A percentile compares a stretch with the other conserved stretches of the same genome.
Evolutionary conservation across 1,140 invertebrate species (phyloP).

Genomic region (Rhyzopertha dominica): DNA sequence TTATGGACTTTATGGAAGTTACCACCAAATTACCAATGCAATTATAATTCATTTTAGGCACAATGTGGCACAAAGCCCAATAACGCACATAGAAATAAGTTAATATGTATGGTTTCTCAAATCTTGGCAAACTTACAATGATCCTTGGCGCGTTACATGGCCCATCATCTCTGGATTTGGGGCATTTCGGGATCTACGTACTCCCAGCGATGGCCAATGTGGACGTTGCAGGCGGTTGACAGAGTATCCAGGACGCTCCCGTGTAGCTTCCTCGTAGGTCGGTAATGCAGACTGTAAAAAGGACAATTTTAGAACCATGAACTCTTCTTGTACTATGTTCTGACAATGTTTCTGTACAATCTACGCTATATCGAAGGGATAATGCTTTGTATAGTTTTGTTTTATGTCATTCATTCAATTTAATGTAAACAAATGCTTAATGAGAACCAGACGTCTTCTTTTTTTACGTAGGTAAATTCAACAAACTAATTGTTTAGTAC

Average conservation of each 20-base stretch:
- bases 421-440: too few species aligned
- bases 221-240: constrained; percentile 33
- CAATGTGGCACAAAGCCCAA: neutral
- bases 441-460: too few species aligned
- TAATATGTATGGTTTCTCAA: too few species aligned
- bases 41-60: neutral
- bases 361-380: too few species aligned
- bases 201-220: constrained; percentile 37
- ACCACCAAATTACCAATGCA: neutral
- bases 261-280: constrained; percentile 46
- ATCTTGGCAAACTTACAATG: constrained; percentile 34
- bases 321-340: too few species aligned
- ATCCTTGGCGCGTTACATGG: constrained; percentile 36
- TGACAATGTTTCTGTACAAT: too few species aligned
- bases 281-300: constrained; percentile 43
- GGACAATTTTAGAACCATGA: too few species aligned
- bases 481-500: too few species aligned
- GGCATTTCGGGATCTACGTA: constrained; percentile 31
- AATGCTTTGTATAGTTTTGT: too few species aligned
- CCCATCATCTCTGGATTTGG: constrained; percentile 31
- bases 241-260: constrained; percentile 30
- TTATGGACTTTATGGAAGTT: too few species aligned
- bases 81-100: neutral
- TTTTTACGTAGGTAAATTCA: too few species aligned
- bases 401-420: too few species aligned